Evolutionary conservation across 2,797 vertebrate genomes (phyloP).

Genomic region (Acestrorhynchus altus): DNA sequence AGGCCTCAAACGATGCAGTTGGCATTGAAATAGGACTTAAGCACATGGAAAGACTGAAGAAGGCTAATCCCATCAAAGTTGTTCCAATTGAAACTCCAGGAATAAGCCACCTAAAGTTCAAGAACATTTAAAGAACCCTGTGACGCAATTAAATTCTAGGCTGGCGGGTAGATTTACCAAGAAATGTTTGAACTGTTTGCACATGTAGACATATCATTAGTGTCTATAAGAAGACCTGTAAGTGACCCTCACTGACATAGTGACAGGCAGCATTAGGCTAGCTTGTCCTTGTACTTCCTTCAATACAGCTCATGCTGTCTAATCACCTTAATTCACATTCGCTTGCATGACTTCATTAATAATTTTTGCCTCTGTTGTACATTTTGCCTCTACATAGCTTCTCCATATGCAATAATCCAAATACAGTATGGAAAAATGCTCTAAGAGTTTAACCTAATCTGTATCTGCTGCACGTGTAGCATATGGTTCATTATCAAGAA

Average conservation of each 20-base stretch:
- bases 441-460: background rate
- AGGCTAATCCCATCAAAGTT: slow-evolving; percentile 18
- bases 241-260: background rate
- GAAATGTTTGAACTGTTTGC: background rate
- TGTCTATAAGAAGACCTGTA: background rate
- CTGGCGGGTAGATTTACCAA: background rate
- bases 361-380: too few relatives aligned
- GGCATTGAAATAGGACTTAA: background rate
- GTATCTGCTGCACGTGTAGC: background rate
- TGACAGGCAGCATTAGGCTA: background rate
- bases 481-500: background rate
- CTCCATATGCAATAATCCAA: background rate
- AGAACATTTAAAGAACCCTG: background rate
- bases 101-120: background rate
- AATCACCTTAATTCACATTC: slow-evolving; percentile 14
- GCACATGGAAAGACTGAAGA: background rate
- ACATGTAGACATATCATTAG: background rate
- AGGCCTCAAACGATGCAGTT: background rate
- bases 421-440: background rate
- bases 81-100: background rate
- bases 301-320: slow-evolving; percentile 19
- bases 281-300: background rate
- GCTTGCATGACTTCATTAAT: too few relatives aligned
- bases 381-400: too few relatives aligned
- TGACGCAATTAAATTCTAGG: background rate